Evolutionary conservation across 2,888 invertebrate genomes (phyloP), one percentile per base, ranked within the genome.

Genomic region (Calameuta pallipes): DNA sequence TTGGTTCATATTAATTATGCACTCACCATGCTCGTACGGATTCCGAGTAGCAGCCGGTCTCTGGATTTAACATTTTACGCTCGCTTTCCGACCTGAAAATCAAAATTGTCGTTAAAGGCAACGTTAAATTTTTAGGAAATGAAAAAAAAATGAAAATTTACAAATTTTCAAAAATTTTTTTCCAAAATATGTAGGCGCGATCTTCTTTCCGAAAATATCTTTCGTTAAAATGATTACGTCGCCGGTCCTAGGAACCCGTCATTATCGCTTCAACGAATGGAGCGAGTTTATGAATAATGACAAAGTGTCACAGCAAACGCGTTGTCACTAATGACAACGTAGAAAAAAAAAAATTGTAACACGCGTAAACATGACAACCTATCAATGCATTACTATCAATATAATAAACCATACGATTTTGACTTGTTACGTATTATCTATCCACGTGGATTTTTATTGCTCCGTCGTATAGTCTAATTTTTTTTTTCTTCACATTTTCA

Each of bases 11-110:
- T 15, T 31, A 33, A 71, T 11, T 36, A 37, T 73, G 31, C 78
- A 88, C 91, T 91, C 83, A 91, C 91, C 91, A 91, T 85, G 91
- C 88, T 84, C 91, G 90, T 78, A 91, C 90, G 80, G 91, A 89
- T 75, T 91, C 91, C 79, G 91, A 85, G 83, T 91, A 91, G 85
- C 91, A 91, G 81, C 89, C 88, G 77, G 89, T 87, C 83, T 91
- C 91, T 74, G 90, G 90, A 83, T 90, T 91, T 85, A 91, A 85
- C 91, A 91, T 90, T 88, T 91, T 91, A 80, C 91, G 90, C 75
- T 91, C 91, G 81, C 87, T 90, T 80, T 91, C 91, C 77, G 91
- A 86, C 90, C 91, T 91, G 89, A 12, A 90, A 90, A 9, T 23
- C 0, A 56, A 56, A 23, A 23, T 1, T 23, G 56, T 23, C 56